phyloP scores from a whole-genome alignment of 2,113 vertebrate genomes.

The Puffinus mauretanicus region DNA sequence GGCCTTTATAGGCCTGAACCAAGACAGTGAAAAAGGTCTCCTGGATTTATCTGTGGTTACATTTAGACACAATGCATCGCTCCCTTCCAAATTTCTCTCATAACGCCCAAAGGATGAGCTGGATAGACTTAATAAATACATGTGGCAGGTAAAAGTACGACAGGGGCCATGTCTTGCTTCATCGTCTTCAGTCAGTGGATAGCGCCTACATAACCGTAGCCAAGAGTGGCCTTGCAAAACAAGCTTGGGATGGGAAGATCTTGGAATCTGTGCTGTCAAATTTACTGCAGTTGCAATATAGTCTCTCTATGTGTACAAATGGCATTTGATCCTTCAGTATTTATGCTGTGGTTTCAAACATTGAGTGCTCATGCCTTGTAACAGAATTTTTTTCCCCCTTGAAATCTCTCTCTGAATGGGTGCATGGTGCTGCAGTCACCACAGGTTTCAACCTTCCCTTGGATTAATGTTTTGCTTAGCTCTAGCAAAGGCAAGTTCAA shows the following conservation, averaged over 20 bases:
- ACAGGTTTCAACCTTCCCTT: neutral
- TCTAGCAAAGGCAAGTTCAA: neutral
- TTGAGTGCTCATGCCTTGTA: neutral
- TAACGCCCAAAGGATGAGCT: neutral
- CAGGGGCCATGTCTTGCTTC: neutral
- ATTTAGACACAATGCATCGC: neutral
- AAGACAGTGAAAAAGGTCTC: neutral
- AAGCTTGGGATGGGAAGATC: neutral
- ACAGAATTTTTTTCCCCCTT: neutral
- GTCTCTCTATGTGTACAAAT: neutral
- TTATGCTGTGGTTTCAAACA: neutral
- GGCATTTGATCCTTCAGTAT: neutral
- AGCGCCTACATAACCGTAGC: rapidly evolving
- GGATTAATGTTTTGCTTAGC: neutral
- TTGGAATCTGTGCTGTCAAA: neutral
- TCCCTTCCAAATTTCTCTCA: neutral
- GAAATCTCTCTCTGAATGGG: neutral
- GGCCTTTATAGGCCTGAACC: neutral
- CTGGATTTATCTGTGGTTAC: neutral
- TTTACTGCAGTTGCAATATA: neutral
- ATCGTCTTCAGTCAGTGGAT: neutral
- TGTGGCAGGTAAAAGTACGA: neutral
- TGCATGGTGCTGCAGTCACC: neutral
- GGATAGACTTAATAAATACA: neutral
- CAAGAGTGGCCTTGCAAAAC: neutral